Base-by-base conservation (phyloP, 2,888 invertebrate species). In the Clistopyga incitator region DNA sequence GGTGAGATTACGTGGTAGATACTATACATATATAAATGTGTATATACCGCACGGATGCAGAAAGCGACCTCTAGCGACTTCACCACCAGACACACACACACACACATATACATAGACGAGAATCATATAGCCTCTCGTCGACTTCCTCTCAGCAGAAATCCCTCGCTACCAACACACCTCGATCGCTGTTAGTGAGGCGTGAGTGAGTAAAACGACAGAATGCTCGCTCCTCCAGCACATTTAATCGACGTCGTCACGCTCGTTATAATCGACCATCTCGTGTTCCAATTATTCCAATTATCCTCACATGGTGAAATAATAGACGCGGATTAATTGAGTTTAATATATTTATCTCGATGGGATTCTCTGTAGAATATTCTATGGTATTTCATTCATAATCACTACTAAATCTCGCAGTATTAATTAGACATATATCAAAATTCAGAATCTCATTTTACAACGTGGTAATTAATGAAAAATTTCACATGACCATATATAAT, bases 231-330 rank as follows among this genome's bases (percentile, higher is more conserved):
- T 54, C 68, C 52, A 72, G 68, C 71, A 50, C 56, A 64, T 80
- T 81, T 81, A 74, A 67, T 68, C 76, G 71, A 59, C 71, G 52
- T 72, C 70, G 61, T 75, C 45, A 84, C 68, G 56, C 81, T 81
- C 81, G 74, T 84, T 84, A 84, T 70, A 80, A 81, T 78, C 72
- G 80, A 10, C 74, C 64, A 70, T 78, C 74, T 84, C 80, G 64
- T 78, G 78, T 80, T 75, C 74, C 77, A 84, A 84, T 84, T 84
- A 84, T 81, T 70, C 70, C 74, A 78, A 84, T 81, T 84, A 75
- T 84, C 67, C 61, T 47, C 64, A 64, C 74, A 23, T 34, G 74
- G 25, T 34, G 56, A 45, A 65, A 70, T 74, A 56, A 71, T 45
- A 38, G n/a, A 52, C 45, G 74, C 23, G 50, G 25, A 75, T 84